Percentiles rank a stretch among this genome's conserved stretches.
These are phyloP conservation scores for Cryptocheilus praepositus DNA, from an alignment of 2,888 invertebrate species.

Conservation along the genomic window DNA sequence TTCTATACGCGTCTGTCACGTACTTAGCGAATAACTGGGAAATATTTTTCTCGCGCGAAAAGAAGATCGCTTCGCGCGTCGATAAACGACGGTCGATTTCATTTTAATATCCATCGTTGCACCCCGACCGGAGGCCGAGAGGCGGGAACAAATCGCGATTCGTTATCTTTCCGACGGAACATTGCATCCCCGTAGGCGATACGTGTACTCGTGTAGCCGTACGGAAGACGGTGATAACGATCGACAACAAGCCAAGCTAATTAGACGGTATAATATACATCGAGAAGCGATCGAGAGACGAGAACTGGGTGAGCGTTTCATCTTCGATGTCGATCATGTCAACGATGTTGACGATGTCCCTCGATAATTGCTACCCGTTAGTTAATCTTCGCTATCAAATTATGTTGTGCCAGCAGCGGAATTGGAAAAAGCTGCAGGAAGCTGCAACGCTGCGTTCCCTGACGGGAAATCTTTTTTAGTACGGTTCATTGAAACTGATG, in stretches of 20 bases:
- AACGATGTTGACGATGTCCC: conserved; percentile 9
- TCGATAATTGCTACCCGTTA: conserved; percentile 18
- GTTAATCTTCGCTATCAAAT: not conserved
- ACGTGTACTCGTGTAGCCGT: not conserved
- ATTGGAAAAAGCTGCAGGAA: too few species aligned
- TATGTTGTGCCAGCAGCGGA: too few species aligned
- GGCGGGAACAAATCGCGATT: conserved; percentile 25
- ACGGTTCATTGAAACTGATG: too few species aligned
- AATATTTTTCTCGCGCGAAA: not conserved
- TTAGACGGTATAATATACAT: conserved; percentile 24
- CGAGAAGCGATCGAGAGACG: not conserved
- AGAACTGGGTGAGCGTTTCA: conserved; percentile 4
- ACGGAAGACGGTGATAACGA: conserved; percentile 28
- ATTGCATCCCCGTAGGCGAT: conserved; percentile 1
- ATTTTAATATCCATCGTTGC: not conserved
- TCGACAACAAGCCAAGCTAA: conserved; percentile 32
- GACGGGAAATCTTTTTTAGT: too few species aligned
- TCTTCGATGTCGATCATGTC: too few species aligned
- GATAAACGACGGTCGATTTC: not conserved
- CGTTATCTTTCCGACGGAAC: conserved; percentile 23
- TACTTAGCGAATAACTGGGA: not conserved
- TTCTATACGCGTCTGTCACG: not conserved
- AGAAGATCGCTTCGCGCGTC: too few species aligned
- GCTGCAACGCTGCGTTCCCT: too few species aligned
- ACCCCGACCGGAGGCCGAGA: not conserved